Evolutionary conservation across 2,888 invertebrate species (phyloP).

Genomic region (Melieria picta): DNA sequence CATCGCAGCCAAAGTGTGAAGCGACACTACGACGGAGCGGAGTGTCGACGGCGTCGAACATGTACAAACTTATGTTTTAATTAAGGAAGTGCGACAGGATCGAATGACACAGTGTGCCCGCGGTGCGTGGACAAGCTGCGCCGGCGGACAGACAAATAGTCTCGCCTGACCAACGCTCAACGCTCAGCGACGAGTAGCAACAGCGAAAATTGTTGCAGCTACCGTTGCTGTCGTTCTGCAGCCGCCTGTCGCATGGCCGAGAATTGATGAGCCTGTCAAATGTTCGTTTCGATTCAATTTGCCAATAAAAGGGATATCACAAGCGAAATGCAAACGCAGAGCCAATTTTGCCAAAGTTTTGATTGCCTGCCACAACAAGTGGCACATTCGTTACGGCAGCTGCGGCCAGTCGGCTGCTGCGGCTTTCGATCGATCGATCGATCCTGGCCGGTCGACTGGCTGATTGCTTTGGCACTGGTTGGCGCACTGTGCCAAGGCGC

Average conservation of each 20-base stretch:
- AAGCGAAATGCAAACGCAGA: background rate
- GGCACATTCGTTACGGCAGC: too few relatives aligned
- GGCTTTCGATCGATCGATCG: background rate
- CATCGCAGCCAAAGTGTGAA: too few relatives aligned
- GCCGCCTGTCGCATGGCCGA: background rate
- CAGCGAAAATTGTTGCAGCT: conserved; percentile 6
- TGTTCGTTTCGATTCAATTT: background rate
- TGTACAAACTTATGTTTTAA: conserved; percentile 37
- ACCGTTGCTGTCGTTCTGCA: background rate
- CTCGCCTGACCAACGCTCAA: too few relatives aligned
- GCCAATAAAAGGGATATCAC: background rate
- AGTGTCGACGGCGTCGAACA: conserved; percentile 5
- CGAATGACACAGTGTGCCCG: conserved; percentile 14
- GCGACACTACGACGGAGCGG: too few relatives aligned
- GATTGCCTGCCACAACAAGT: background rate
- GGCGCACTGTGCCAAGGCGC: too few relatives aligned
- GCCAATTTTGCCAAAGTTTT: background rate
- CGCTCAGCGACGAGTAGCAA: background rate
- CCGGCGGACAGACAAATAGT: conserved; percentile 7
- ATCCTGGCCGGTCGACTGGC: background rate
- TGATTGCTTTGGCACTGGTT: too few relatives aligned
- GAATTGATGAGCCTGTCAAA: conserved; percentile 22
- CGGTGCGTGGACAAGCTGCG: background rate
- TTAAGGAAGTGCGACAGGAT: conserved; percentile 29
- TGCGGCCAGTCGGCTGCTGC: background rate